These are phyloP conservation scores for Mya arenaria DNA, from an alignment of 1,140 invertebrate species.

Conservation along the genomic window DNA sequence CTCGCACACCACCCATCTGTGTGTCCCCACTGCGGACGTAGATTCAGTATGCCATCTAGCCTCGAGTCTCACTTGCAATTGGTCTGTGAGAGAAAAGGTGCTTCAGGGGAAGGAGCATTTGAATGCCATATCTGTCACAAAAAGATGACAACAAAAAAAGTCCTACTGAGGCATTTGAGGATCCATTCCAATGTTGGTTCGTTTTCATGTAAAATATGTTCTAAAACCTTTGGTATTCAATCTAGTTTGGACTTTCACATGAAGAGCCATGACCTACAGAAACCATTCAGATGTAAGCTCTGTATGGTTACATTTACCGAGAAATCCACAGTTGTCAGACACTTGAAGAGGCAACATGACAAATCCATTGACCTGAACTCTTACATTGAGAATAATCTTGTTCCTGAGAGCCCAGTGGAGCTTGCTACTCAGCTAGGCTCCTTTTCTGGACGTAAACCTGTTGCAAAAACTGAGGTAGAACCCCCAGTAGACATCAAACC, in stretches of 20 bases:
- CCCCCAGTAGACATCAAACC: background rate
- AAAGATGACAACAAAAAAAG: conserved; percentile 39
- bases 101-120: background rate
- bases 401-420: conserved; percentile 22
- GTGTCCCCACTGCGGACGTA: conserved; percentile 43
- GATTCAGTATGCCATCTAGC: conserved; percentile 46
- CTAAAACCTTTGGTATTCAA: conserved; percentile 27
- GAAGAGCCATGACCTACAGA: conserved; percentile 29
- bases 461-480: background rate
- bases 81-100: conserved; percentile 26
- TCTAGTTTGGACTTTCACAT: conserved; percentile 45
- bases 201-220: conserved; percentile 24
- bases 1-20: conserved; percentile 52
- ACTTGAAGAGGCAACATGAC: conserved; percentile 43
- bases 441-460: too few relatives aligned
- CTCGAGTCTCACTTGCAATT: conserved; percentile 47
- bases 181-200: conserved; percentile 30
- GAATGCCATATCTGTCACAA: conserved; percentile 50
- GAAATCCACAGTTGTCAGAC: conserved; percentile 43
- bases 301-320: conserved; percentile 37
- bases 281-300: conserved; percentile 40
- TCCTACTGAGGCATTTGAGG: conserved; percentile 23
- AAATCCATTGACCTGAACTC: conserved; percentile 4
- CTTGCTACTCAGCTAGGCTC: conserved; percentile 13
- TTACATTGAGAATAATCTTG: conserved; percentile 36